Conservation (phyloP, 1,140 invertebrate species). For the Drosophila erecta region DNA sequence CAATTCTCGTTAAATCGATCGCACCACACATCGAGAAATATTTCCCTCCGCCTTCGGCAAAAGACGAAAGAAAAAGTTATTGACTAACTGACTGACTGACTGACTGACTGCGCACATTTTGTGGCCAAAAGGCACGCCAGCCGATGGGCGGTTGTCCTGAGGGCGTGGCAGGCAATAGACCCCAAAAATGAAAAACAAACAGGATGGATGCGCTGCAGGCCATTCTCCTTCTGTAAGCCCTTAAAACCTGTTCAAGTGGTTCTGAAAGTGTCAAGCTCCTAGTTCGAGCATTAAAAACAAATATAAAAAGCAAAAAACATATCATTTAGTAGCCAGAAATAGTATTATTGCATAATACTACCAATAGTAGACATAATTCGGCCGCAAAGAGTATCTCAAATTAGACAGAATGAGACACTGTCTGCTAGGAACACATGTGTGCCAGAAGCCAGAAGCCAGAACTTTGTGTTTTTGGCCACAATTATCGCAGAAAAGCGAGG, state of each 20-base stretch:
- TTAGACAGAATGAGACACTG: conserved; percentile 17
- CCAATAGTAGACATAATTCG: no score
- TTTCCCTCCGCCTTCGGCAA: conserved; percentile 6
- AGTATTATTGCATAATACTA: no score
- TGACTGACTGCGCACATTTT: conserved; percentile 46
- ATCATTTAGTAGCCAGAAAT: no score
- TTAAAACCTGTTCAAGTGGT: no score
- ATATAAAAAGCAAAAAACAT: no score
- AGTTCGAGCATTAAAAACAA: no score
- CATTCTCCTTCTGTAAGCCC: no score
- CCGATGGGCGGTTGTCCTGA: conserved; percentile 1
- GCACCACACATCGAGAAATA: conserved; percentile 19
- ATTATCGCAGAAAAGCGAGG: conserved; percentile 30
- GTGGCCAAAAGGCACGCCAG: conserved; percentile 51
- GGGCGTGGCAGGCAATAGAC: conserved; percentile 14
- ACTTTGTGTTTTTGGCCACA: conserved; percentile 45
- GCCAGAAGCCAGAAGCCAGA: conserved; percentile 11
- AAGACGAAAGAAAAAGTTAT: conserved; percentile 44
- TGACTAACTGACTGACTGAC: conserved; percentile 25
- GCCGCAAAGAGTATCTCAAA: conserved; percentile 15
- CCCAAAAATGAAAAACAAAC: background rate
- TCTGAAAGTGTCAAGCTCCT: no score
- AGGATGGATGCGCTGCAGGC: background rate
- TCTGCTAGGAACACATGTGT: conserved; percentile 11
- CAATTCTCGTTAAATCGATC: conserved; percentile 73